Evolutionary conservation across 1,140 invertebrate genomes (phyloP), one percentile per base, ranked within the genome.

Genomic region (Bradysia coprophila): DNA sequence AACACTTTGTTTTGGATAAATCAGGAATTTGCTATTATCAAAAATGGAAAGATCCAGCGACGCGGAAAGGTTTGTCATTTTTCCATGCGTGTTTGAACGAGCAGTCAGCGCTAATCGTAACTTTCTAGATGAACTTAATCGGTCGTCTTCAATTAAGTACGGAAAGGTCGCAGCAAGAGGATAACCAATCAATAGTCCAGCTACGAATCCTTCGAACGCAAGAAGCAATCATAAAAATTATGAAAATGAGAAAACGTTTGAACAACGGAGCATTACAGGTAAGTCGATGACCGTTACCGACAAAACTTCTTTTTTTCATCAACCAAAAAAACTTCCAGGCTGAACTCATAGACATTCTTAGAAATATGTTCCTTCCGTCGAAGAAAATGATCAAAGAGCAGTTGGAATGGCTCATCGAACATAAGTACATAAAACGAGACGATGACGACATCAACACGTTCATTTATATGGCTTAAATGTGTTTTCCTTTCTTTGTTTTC

Each of bases 381-480:
- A 95, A 95, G 66, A 97, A 97, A 66, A 88, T 98, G 79, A 97
- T 98, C 48, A 98, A 98, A 67, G 93, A 98, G 67, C 94, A 98
- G 67, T 79, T 98, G 23, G 94, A 98, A 63, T 98, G 93, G 93
- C 72, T 98, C 9, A 98, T 98, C 49, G 94, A 98, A 66, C 87
- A 97, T 57, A 95, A 96, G 62, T 98, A 96, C 61, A 95, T 98
- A 78, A 71, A 75, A 44, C 71, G 95, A 47, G 91, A 96, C 62
- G 91, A 96, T 52, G 87, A 93, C 49, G 90, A 97, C 62, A 95
- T 97, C 54, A 96, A 96, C 65, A 88, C 86, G 52, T 98, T 97
- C 71, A 89, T 95, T 54, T 98, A 98, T 63, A 87, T 96, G 77
- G 89, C 92, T 61, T 97, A 76, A 28, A n/a, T n/a, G n/a, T n/a